Conservation (phyloP, 2,797 vertebrate species). For the Prunella strophiata region DNA sequence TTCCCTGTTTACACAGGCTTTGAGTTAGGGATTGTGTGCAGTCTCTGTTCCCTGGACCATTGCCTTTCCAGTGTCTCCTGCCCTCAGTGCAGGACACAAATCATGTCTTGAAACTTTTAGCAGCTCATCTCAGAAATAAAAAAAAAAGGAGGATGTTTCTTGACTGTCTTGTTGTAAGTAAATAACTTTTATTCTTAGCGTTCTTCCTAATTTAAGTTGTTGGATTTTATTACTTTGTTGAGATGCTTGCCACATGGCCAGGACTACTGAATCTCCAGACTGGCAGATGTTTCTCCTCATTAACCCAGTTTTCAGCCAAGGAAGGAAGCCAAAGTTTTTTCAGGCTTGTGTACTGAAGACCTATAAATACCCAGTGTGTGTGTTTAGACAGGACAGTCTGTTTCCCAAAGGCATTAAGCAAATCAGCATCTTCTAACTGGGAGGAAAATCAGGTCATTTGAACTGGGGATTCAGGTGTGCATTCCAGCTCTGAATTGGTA, state of each 20-base stretch:
- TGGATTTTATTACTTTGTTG: not conserved
- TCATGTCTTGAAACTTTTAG: not conserved
- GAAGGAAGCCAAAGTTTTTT: not conserved
- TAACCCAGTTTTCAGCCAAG: not conserved
- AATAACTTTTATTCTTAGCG: not conserved
- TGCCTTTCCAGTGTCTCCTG: not conserved
- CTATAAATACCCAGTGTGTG: not conserved
- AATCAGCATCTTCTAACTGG: not conserved
- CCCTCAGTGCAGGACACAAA: not conserved
- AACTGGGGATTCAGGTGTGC: not conserved
- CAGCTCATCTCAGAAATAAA: not conserved
- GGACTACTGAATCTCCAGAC: not conserved
- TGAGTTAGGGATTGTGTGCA: not conserved
- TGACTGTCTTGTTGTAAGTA: not conserved
- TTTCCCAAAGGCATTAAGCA: not conserved
- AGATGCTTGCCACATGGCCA: not conserved
- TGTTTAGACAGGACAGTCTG: not conserved
- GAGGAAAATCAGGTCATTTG: not conserved
- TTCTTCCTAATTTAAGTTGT: not conserved
- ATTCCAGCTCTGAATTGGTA: not conserved
- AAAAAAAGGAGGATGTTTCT: not conserved
- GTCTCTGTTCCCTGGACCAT: not conserved
- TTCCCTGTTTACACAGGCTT: not conserved
- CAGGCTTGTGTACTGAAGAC: not conserved
- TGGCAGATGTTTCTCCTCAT: not conserved